A percentile compares a stretch with the other conserved stretches of the same genome.
Conservation (phyloP, 2,797 vertebrate genomes). For the Hypotaenidia okinawae region DNA sequence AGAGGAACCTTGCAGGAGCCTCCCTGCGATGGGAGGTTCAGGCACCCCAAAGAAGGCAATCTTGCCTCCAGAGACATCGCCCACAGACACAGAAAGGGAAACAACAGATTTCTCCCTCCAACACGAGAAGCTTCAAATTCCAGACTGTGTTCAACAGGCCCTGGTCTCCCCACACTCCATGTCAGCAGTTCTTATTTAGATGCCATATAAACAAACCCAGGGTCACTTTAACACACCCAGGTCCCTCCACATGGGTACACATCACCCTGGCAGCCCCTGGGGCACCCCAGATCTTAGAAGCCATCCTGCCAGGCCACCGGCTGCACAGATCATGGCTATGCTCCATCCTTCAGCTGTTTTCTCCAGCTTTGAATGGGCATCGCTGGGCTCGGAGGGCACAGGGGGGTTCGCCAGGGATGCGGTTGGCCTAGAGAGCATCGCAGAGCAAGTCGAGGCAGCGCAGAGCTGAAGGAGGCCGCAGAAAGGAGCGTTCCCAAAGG, state of each 20-base stretch:
- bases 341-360: fast-evolving
- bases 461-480: conserved; percentile 27
- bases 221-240: not conserved
- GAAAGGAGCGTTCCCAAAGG: conserved; percentile 63
- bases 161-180: fast-evolving
- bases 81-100: not conserved
- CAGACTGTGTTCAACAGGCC: not conserved
- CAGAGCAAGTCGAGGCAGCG: conserved; percentile 58
- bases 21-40: not conserved
- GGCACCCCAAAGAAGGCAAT: not conserved
- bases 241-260: fast-evolving
- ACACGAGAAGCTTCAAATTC: not conserved
- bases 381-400: fast-evolving
- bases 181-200: not conserved
- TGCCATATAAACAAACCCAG: not conserved
- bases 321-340: fast-evolving
- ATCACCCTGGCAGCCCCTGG: fast-evolving
- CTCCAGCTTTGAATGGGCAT: not conserved
- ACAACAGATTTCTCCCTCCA: not conserved
- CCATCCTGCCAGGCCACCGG: fast-evolving
- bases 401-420: not conserved
- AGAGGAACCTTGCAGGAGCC: too few species aligned
- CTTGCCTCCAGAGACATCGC: not conserved
- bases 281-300: not conserved
- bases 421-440: not conserved